Conservation (phyloP, 2,797 vertebrate genomes). For the Neopelma chrysocephalum region DNA sequence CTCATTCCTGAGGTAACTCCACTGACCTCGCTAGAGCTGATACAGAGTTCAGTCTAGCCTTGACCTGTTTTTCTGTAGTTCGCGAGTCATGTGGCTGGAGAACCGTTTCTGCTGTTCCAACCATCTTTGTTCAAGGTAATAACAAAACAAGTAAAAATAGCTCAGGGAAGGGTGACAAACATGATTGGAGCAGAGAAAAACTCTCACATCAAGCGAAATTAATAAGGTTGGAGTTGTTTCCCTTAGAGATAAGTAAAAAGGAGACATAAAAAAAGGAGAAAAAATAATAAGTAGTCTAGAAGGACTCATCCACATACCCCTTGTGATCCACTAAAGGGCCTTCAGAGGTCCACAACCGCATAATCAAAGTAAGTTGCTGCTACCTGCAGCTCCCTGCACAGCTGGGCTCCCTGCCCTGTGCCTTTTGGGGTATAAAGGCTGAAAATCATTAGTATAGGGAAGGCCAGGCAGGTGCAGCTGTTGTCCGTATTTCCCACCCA, state of each 20-base stretch:
- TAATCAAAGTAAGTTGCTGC: not conserved
- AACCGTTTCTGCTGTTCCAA: slow-evolving; percentile 1
- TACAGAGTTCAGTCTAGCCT: slow-evolving; percentile 9
- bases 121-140: slow-evolving; percentile 21
- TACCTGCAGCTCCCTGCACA: not conserved
- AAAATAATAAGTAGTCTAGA: not conserved
- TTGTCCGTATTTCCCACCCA: not conserved
- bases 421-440: not conserved
- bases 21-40: not conserved
- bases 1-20: not conserved
- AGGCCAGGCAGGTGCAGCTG: not conserved
- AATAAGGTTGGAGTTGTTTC: not conserved
- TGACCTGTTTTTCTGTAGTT: slow-evolving; percentile 26
- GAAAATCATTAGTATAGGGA: not conserved
- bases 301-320: not conserved
- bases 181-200: not conserved
- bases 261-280: not conserved
- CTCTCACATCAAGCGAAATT: not conserved
- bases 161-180: slow-evolving; percentile 14
- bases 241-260: slow-evolving; percentile 26
- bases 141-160: not conserved
- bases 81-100: accelerated
- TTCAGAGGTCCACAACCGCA: not conserved
- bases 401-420: not conserved
- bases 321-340: not conserved